Conservation (phyloP, 2,797 vertebrate genomes). For the Acrocephalus scirpaceus region DNA sequence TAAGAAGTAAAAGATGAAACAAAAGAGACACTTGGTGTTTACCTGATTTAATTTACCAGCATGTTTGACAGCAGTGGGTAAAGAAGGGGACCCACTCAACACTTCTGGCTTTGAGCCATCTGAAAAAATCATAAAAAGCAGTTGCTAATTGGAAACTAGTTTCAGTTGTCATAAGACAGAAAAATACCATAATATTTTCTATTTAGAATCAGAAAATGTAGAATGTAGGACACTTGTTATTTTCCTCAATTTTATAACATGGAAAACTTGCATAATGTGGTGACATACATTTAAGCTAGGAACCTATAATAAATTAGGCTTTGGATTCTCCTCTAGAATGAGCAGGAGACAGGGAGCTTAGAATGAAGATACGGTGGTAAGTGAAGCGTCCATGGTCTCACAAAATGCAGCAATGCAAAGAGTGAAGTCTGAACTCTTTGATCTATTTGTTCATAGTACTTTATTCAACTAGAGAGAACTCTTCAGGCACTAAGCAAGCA, state of each 20-base stretch:
- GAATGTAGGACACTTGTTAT: neutral
- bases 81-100: slow-evolving; percentile 58
- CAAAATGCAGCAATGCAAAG: neutral
- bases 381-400: neutral
- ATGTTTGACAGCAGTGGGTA: slow-evolving; percentile 63
- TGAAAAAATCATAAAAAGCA: slow-evolving; percentile 29
- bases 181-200: neutral
- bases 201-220: neutral
- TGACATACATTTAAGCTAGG: neutral
- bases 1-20: neutral
- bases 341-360: neutral
- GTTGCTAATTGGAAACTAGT: neutral
- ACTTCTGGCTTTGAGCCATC: slow-evolving; percentile 69
- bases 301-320: neutral
- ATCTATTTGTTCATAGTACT: neutral
- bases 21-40: neutral
- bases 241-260: neutral
- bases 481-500: neutral
- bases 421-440: neutral
- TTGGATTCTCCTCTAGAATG: neutral
- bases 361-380: neutral
- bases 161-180: neutral
- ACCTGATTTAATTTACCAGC: slow-evolving; percentile 73
- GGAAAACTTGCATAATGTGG: neutral
- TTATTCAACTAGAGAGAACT: neutral